A percentile compares a stretch with the other conserved stretches of the same genome.
Conservation (phyloP, 2,888 invertebrate genomes). For the Drosophila nigritarsus region DNA sequence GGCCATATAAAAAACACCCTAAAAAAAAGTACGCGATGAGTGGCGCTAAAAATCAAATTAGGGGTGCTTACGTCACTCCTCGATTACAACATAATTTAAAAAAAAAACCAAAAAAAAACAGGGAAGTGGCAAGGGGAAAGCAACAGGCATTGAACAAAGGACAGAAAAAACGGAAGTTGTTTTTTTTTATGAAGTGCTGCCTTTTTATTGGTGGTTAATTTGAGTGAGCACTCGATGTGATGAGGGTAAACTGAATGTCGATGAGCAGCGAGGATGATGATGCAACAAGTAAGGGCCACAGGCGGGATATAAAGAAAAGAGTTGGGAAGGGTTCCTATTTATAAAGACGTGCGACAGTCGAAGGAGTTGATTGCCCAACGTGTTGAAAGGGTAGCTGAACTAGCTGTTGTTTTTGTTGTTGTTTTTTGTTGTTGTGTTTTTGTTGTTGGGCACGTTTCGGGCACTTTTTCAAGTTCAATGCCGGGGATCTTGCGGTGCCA, state of each 20-base stretch:
- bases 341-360: constrained; percentile 39
- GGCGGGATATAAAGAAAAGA: constrained; percentile 24
- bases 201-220: constrained; percentile 83
- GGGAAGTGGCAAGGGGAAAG: constrained; percentile 40
- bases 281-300: constrained; percentile 58
- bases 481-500: constrained; percentile 77
- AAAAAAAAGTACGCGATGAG: constrained; percentile 68
- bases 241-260: constrained; percentile 66
- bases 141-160: constrained; percentile 57
- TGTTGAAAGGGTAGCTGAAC: constrained; percentile 65
- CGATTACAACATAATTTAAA: constrained; percentile 78
- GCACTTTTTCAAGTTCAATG: constrained; percentile 79
- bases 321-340: constrained; percentile 61
- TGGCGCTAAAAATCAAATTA: constrained; percentile 81
- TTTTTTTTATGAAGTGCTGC: constrained; percentile 76
- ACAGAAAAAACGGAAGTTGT: constrained; percentile 75
- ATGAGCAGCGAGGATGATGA: constrained; percentile 47
- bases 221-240: constrained; percentile 70
- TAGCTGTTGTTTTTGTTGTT: constrained; percentile 1
- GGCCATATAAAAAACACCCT: constrained; percentile 53
- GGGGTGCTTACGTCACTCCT: constrained; percentile 72
- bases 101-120: constrained; percentile 37
- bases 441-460: constrained; percentile 41
- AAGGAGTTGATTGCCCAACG: constrained; percentile 66
- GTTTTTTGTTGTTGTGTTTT: constrained; percentile 3